Evolutionary conservation across 2,888 invertebrate genomes (phyloP), one percentile per base, ranked within the genome.

Genomic region (Lucinisca nassula): DNA sequence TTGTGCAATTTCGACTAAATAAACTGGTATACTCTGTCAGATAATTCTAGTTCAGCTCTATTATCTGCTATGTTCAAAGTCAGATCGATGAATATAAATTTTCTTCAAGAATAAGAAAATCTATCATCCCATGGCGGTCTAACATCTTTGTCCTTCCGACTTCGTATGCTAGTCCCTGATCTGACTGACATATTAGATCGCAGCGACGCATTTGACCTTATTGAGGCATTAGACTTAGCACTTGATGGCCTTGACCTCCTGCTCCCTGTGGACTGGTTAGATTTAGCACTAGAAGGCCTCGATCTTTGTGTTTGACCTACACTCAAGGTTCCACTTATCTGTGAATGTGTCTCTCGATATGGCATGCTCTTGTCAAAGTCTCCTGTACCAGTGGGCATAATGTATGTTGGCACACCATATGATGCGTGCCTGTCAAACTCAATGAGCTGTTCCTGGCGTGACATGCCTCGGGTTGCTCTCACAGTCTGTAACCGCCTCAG

Each of bases 321-420:
- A 38, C 58, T 76, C 24, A 35, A 1, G 17, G 79, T 61, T 17
- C 76, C 73, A 45, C 51, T 74, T 80, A 87, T 84, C 21, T 85
- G 84, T 49, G 84, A 84, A 72, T 75, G 79, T 0, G 72, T 37
- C 6, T 79, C 75, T 55, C 49, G 8, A 61, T 72, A 75, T 67
- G 75, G 72, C 61, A 55, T 77, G 17, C 82, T 82, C 12, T 32
- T 1, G 17, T 89, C 86, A 32, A 84, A 82, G 35, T 79, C 73
- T 6, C 49, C 27, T 6, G 72, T 79, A n/a, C 77, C 72, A 21
- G 84, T 85, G 4, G 85, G 72, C 8, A 88, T 58, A 6, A 90
- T 81, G 24, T 87, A 81, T 1, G 93, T 92, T 37, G 95, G 94
- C 14, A 94, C 88, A 10, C 95, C 95, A 79, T 94, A 94, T 67